These are phyloP conservation scores for Orchesellides sinensis DNA, from an alignment of 2,888 invertebrate species.

Conservation along the genomic window DNA sequence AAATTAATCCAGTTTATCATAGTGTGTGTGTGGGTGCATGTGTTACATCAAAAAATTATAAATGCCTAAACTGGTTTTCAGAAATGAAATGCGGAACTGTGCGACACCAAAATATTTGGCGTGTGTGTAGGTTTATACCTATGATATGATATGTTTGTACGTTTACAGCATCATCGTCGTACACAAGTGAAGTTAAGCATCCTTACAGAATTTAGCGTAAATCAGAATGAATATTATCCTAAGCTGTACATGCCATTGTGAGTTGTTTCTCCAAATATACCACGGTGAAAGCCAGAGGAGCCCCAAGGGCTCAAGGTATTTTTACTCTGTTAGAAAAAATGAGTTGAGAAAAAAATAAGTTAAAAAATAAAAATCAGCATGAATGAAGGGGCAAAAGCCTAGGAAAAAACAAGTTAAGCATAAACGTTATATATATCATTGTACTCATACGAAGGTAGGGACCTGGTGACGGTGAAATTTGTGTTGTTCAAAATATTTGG, in stretches of 20 bases:
- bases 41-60: too few relatives aligned
- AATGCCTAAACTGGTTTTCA: too few relatives aligned
- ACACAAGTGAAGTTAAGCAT: conserved; percentile 22
- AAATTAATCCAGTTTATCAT: neutral
- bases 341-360: too few relatives aligned
- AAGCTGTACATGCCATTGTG: conserved; percentile 55
- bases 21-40: too few relatives aligned
- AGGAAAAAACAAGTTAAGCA: neutral
- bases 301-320: too few relatives aligned
- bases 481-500: too few relatives aligned
- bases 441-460: too few relatives aligned
- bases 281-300: neutral
- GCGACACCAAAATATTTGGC: neutral
- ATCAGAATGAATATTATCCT: conserved; percentile 61
- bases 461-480: too few relatives aligned
- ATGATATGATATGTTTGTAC: neutral
- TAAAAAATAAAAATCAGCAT: neutral
- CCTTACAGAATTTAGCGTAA: conserved; percentile 42
- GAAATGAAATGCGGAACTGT: neutral
- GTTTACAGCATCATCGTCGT: neutral
- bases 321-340: too few relatives aligned
- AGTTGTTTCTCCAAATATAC: conserved; percentile 49
- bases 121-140: neutral
- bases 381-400: neutral
- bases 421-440: too few relatives aligned